These are phyloP conservation scores for Cryptocheilus praepositus DNA, from an alignment of 2,888 invertebrate species.

Conservation along the genomic window DNA sequence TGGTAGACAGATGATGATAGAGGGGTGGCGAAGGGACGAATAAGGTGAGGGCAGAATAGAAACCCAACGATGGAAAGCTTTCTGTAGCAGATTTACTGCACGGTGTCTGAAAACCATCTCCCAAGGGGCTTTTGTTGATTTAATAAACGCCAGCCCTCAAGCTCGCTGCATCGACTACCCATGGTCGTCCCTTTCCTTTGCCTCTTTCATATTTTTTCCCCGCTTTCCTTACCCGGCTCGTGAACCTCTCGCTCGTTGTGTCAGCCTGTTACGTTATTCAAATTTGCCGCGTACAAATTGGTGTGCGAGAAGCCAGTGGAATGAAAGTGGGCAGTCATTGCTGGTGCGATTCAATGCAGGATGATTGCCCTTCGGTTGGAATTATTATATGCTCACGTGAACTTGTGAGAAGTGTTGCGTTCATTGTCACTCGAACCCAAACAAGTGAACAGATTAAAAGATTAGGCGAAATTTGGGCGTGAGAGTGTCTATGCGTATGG, in stretches of 20 bases:
- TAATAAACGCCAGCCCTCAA: constrained; percentile 56
- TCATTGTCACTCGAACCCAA: no score
- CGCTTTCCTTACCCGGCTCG: neutral
- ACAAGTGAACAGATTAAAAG: no score
- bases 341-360: no score
- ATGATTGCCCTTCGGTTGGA: no score
- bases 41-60: constrained; percentile 14
- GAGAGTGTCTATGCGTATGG: no score
- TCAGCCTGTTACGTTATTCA: neutral
- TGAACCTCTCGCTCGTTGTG: neutral
- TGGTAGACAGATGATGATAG: neutral
- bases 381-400: no score
- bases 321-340: no score
- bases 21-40: constrained; percentile 8
- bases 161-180: neutral
- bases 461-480: no score
- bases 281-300: no score
- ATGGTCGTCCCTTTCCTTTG: neutral
- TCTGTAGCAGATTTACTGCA: constrained; percentile 58
- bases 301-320: no score
- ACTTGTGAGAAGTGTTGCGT: no score
- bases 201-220: constrained; percentile 13
- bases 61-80: constrained; percentile 52
- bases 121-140: constrained; percentile 63
- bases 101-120: constrained; percentile 54